phyloP scores from a whole-genome alignment of 2,797 vertebrate genomes.

The Capromys pilorides region DNA sequence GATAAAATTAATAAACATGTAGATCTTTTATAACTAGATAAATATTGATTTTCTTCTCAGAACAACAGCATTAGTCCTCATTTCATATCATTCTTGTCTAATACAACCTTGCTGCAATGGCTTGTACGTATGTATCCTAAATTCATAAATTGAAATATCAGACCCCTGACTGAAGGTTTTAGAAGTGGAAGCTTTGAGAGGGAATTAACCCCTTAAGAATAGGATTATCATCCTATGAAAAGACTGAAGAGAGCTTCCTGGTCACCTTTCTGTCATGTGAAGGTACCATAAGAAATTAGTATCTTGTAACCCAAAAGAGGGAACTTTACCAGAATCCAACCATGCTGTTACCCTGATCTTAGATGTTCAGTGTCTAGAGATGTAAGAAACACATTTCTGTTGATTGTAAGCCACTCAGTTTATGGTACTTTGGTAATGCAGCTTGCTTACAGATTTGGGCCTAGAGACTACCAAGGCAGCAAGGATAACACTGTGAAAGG shows the following conservation, averaged over 20 bases:
- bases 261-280: background rate
- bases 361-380: background rate
- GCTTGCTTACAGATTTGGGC: background rate
- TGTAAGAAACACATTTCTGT: background rate
- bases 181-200: background rate
- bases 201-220: background rate
- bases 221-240: background rate
- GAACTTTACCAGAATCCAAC: too few relatives aligned
- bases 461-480: background rate
- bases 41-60: slow-evolving; percentile 54
- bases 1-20: slow-evolving; percentile 60
- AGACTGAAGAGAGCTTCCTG: background rate
- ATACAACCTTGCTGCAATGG: background rate
- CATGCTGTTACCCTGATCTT: background rate
- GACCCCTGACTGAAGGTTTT: background rate
- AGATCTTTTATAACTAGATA: slow-evolving; percentile 58
- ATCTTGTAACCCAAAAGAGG: background rate
- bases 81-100: background rate
- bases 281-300: background rate
- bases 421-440: background rate
- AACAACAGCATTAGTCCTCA: background rate
- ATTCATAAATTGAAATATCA: background rate
- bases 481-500: background rate
- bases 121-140: background rate
- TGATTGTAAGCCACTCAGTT: background rate